Evolutionary conservation across 2,888 invertebrate species (phyloP), one percentile per base, ranked within the genome.

Genomic region (Drosophila meridiana): DNA sequence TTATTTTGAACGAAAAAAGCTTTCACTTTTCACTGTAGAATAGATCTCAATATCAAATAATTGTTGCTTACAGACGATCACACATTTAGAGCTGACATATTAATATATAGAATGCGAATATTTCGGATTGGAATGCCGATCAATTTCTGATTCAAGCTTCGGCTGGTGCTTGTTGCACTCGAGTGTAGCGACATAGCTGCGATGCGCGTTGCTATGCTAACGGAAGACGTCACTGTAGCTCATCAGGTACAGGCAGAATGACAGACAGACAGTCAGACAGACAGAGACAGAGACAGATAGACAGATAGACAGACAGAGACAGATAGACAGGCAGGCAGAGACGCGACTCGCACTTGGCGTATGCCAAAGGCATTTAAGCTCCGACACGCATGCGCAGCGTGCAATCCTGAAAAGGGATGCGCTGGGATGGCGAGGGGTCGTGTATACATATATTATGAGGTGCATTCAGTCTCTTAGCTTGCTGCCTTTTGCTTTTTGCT

Each of bases 291-390:
- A 20, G 52, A 34, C 4, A 26, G 7, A 50, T 6, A 3, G 47
- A 47, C 28, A 6, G 47, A 30, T 4, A n/a, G 30, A 40, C n/a
- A 6, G 45, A 50, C 6, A 30, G 42, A 62, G 26, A 32, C 36
- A 53, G 67, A 47, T 30, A 66, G 69, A 61, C 36, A 58, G 67
- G 40, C 26, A 66, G 69, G 55, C 36, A 58, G 58, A 38, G 48
- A 53, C 57, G 50, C 60, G 50, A 61, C 69, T 71, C 82, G 85
- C 78, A 82, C 77, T 85, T 87, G 85, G 87, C 85, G 85, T 82
- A 82, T 85, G 85, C 86, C 80, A 81, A 81, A 78, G 78, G 81
- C 80, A 81, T 85, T 85, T 87, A 80, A 82, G 81, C 76, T 84
- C 78, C 71, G 70, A 60, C 76, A 74, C 81, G 79, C 81, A 81